phyloP scores from a whole-genome alignment of 1,140 invertebrate genomes.

The Uloborus diversus region DNA sequence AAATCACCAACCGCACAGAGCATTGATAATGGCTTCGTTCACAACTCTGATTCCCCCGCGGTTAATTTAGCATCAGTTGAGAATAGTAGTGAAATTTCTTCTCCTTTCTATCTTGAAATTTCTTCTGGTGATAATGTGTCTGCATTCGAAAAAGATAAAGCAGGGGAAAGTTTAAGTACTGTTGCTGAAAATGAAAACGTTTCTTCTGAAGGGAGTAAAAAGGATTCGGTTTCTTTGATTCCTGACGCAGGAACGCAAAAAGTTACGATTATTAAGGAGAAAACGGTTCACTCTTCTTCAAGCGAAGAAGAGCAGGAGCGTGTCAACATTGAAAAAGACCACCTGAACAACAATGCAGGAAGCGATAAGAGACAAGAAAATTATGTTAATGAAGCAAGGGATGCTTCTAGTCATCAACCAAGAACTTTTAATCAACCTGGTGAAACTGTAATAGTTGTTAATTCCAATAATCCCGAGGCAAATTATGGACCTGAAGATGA shows the following conservation, averaged over 20 bases:
- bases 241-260: conserved; percentile 7
- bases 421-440: neutral
- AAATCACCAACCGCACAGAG: too few species aligned
- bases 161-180: too few species aligned
- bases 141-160: too few species aligned
- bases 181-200: too few species aligned
- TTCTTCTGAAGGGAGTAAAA: too few species aligned
- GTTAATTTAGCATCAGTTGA: too few species aligned
- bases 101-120: too few species aligned
- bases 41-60: too few species aligned
- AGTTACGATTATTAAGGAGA: conserved; percentile 16
- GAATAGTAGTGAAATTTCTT: too few species aligned
- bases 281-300: neutral
- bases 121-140: too few species aligned
- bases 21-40: too few species aligned
- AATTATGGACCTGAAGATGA: conserved; percentile 42
- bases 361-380: neutral
- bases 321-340: conserved; percentile 1
- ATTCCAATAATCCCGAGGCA: conserved; percentile 11
- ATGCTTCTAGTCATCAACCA: neutral
- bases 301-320: conserved; percentile 10
- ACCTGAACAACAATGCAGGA: neutral
- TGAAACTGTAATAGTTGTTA: conserved; percentile 13
- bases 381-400: neutral
- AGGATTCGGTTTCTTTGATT: too few species aligned